Evolutionary conservation across 2,797 vertebrate species (phyloP).

Genomic region (Malurus leucopterus): DNA sequence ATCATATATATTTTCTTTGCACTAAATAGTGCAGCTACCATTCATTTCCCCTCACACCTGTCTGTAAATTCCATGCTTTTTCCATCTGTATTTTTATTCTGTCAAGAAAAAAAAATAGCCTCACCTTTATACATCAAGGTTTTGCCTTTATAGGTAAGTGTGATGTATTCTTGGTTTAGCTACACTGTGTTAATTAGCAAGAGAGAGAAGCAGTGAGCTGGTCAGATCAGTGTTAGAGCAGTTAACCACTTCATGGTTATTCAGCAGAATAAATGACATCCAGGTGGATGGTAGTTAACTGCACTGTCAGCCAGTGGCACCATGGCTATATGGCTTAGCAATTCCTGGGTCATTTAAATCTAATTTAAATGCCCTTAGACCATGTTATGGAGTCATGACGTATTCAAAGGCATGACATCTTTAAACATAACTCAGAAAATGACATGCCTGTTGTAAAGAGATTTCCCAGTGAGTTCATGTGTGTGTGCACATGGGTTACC

Average conservation of each 20-base stretch:
- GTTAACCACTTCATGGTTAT: background rate
- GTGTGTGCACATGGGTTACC: background rate
- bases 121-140: background rate
- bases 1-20: constrained; percentile 11
- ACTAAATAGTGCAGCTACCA: background rate
- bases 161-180: background rate
- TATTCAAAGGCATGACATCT: background rate
- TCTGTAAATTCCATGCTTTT: constrained; percentile 9
- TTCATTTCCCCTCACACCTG: constrained; percentile 54
- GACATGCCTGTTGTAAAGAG: background rate
- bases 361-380: background rate
- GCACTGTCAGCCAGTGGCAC: background rate
- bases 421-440: background rate
- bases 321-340: background rate
- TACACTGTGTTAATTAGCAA: background rate
- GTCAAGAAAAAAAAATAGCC: background rate
- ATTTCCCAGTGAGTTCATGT: background rate
- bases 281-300: background rate
- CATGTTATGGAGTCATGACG: background rate
- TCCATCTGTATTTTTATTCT: constrained; percentile 30
- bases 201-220: background rate
- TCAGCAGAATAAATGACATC: background rate
- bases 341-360: background rate
- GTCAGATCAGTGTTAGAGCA: background rate
- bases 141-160: background rate